Evolutionary conservation across 2,113 vertebrate genomes (phyloP), one percentile per base, ranked within the genome.

Genomic region (Psephotus haematonotus): DNA sequence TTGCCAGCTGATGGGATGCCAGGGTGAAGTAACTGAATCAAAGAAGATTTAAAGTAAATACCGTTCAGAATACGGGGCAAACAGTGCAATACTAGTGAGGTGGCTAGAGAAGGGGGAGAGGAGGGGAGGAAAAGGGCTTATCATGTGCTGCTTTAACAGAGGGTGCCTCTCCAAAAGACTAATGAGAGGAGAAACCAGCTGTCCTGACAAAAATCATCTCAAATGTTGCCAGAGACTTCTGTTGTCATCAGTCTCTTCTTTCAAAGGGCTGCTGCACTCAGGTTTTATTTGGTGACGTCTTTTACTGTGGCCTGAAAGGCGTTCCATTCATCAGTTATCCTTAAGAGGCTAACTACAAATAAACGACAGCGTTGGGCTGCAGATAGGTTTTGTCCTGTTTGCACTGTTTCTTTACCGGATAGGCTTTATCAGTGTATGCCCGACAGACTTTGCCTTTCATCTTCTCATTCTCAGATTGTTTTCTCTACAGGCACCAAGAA

Each of bases 21-120:
- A 95, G 93, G 90, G 72, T 94, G 87, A 85, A 91, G 76, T 50
- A 90, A 92, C 59, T 44, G 69, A 94, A 97, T 95, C 88, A 92
- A 87, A 97, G 86, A 77, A 55, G 80, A 71, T 94, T 97, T 93
- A 84, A 90, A 94, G 71, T n/a, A 96, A 97, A 97, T 57, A 68
- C 50, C 33, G 37, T 57, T 74, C 71, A 83, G 59, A 96, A 95
- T 93, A 91, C 13, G 22, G 95, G 88, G 65, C 82, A 95, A 95
- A 82, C 76, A 91, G 29, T 20, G 62, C 60, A 64, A 82, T 78
- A 47, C 78, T 75, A 94, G 77, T 20, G 46, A 82, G 17, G 70
- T 78, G 75, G 41, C 47, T 62, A 35, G 17, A 46, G 62, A 75
- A 84, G 17, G 43, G 28, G 31, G 29, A 84, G 50, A 78, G 49